Percentiles rank a stretch among this genome's conserved stretches.
Evolutionary conservation across 2,113 vertebrate species (phyloP).

Genomic region (Megaceryle maxima): DNA sequence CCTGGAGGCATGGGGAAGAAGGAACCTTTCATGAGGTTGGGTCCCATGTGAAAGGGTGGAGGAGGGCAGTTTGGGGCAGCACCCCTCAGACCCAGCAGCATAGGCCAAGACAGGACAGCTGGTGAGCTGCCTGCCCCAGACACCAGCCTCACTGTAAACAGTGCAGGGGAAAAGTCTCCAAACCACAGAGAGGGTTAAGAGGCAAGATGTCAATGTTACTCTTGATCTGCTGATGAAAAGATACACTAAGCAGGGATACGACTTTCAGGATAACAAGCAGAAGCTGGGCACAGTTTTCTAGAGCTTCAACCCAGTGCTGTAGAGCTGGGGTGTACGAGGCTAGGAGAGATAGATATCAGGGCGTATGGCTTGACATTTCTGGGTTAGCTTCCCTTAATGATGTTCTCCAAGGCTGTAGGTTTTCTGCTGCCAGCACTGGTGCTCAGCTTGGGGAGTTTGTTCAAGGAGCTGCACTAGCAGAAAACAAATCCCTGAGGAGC

Average conservation of each 20-base stretch:
- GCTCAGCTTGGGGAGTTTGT: neutral
- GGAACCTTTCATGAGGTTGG: slow-evolving; percentile 5
- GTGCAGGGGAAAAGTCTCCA: neutral
- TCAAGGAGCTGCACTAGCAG: neutral
- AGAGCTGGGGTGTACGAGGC: accelerated
- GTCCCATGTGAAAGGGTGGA: neutral
- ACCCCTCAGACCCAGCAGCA: neutral
- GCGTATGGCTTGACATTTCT: neutral
- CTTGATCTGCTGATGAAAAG: neutral
- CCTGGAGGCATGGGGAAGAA: neutral
- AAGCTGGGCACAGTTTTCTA: neutral
- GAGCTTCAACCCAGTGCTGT: neutral
- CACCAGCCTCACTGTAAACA: accelerated
- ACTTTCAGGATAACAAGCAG: neutral
- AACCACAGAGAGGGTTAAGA: neutral
- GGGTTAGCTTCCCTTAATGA: neutral
- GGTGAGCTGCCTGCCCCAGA: neutral
- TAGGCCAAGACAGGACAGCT: neutral
- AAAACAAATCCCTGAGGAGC: neutral
- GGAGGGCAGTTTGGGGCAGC: neutral
- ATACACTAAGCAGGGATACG: neutral
- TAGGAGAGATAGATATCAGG: neutral
- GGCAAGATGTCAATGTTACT: accelerated
- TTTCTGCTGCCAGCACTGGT: neutral
- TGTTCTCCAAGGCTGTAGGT: neutral